Conservation (phyloP, 2,888 invertebrate species). For the Torymus aiolomorphi region DNA sequence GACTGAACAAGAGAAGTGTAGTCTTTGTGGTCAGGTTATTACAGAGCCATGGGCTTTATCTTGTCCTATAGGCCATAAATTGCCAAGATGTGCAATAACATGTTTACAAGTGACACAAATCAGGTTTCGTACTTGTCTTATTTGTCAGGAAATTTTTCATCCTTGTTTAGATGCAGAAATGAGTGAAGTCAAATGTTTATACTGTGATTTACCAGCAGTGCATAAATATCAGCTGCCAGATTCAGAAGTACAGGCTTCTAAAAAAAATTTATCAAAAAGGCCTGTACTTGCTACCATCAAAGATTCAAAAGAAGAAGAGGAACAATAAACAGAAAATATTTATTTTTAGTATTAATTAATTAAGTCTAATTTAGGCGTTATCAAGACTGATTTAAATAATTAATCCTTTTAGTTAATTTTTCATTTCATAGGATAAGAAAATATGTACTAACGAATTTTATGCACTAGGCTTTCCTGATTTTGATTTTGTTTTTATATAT, state of each 20-base stretch:
- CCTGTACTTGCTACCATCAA: too few relatives aligned
- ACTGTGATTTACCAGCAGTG: slow-evolving; percentile 68
- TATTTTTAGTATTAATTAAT: too few relatives aligned
- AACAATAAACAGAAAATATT: slow-evolving; percentile 18
- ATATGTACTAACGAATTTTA: too few relatives aligned
- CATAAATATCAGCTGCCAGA: slow-evolving; percentile 47
- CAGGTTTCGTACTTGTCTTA: slow-evolving; percentile 66
- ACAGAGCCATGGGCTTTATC: slow-evolving; percentile 63
- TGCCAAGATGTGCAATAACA: slow-evolving; percentile 70
- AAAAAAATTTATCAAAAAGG: slow-evolving; percentile 48
- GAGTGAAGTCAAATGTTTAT: slow-evolving; percentile 66
- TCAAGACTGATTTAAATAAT: too few relatives aligned
- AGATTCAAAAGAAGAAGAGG: neutral
- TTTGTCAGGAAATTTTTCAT: slow-evolving; percentile 70
- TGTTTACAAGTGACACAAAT: slow-evolving; percentile 68
- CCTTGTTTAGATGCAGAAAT: slow-evolving; percentile 65
- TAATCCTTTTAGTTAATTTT: too few relatives aligned
- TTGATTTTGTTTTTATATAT: too few relatives aligned
- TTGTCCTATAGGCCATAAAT: slow-evolving; percentile 69
- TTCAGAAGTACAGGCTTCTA: slow-evolving; percentile 3
- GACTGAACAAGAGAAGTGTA: slow-evolving; percentile 65
- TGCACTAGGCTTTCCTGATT: too few relatives aligned
- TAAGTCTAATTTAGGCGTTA: too few relatives aligned
- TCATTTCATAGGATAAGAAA: too few relatives aligned
- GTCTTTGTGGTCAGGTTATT: slow-evolving; percentile 66